phyloP scores from a whole-genome alignment of 2,888 invertebrate species.

The Apeira syringaria region DNA sequence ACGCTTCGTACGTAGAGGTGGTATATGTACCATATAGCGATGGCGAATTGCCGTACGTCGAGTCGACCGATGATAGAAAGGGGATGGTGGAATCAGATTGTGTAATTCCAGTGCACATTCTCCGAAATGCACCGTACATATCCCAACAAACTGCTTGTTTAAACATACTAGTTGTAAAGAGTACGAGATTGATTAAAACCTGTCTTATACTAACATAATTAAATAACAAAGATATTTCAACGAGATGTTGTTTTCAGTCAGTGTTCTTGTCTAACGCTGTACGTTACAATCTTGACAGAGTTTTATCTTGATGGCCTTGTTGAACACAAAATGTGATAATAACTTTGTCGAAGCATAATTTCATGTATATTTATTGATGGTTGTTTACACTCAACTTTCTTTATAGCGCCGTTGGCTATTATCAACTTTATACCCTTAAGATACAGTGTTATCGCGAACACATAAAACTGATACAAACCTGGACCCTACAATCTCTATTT shows the following conservation, averaged over 20 bases:
- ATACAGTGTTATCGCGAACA: constrained; percentile 62
- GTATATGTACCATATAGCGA: no score
- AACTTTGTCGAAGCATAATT: constrained; percentile 48
- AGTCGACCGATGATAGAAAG: no score
- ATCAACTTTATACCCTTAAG: constrained; percentile 71
- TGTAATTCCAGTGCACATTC: no score
- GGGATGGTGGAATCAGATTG: no score
- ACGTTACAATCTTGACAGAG: constrained; percentile 29
- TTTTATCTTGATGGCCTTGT: constrained; percentile 48
- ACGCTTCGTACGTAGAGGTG: no score
- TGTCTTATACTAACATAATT: no score
- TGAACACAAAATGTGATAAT: constrained; percentile 48
- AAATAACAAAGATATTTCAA: no score
- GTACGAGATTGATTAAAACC: no score
- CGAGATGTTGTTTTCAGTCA: constrained; percentile 10
- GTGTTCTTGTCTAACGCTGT: constrained; percentile 22
- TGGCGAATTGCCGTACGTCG: no score
- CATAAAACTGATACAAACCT: constrained; percentile 71
- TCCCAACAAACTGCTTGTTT: no score
- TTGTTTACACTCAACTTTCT: constrained; percentile 51
- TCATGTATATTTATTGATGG: constrained; percentile 49
- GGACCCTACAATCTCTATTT: constrained; percentile 52
- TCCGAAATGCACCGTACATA: no score
- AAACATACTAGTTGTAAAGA: no score
- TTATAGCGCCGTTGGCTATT: constrained; percentile 54